These are phyloP conservation scores for Euplexia lucipara DNA, from an alignment of 2,888 invertebrate species.

Conservation along the genomic window DNA sequence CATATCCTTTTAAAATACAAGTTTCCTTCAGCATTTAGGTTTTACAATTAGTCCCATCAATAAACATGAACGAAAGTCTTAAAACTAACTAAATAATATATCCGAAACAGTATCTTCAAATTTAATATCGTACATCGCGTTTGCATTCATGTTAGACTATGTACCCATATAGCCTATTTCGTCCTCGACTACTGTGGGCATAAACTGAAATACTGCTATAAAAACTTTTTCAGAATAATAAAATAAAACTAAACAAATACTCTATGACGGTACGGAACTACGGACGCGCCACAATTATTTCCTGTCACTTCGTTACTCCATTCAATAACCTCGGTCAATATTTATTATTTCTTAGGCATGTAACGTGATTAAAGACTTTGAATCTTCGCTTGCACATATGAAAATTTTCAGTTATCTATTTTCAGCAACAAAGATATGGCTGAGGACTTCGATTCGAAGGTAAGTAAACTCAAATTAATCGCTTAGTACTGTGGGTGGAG, in stretches of 20 bases:
- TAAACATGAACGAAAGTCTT: too few relatives aligned
- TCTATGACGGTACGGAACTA: conserved; percentile 12
- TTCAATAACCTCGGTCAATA: neutral
- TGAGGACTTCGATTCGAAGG: conserved; percentile 71
- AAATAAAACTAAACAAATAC: neutral
- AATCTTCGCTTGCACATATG: conserved; percentile 60
- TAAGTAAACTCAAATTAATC: conserved; percentile 67
- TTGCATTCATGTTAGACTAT: too few relatives aligned
- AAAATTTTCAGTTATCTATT: conserved; percentile 71
- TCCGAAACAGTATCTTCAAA: too few relatives aligned
- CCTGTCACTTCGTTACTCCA: conserved; percentile 6
- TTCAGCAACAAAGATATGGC: conserved; percentile 68
- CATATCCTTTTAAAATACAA: too few relatives aligned
- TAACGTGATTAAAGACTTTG: conserved; percentile 12
- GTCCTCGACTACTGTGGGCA: neutral
- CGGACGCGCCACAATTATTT: conserved; percentile 5
- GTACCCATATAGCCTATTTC: neutral
- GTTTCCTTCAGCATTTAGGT: too few relatives aligned
- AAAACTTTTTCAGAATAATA: conserved; percentile 9
- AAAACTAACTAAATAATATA: too few relatives aligned
- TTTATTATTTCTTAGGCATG: conserved; percentile 30
- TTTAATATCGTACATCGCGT: too few relatives aligned
- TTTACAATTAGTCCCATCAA: too few relatives aligned
- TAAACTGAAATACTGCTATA: neutral
- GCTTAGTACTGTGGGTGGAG: too few relatives aligned